Conservation (phyloP, 1,140 invertebrate species). For the Hylaeus volcanicus region DNA sequence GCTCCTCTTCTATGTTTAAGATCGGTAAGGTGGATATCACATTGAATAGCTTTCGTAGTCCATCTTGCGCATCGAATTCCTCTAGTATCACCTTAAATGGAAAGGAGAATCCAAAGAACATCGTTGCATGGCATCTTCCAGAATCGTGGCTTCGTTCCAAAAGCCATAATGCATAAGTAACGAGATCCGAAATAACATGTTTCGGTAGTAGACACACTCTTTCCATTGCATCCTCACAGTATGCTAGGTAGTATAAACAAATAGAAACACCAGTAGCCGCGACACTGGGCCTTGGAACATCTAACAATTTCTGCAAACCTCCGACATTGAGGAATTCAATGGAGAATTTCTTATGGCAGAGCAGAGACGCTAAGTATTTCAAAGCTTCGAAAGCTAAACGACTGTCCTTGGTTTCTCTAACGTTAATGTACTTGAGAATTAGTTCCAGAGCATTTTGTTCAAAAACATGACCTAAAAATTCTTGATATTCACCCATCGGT, state of each 20-base stretch:
- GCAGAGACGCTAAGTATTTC: slow-evolving; percentile 94
- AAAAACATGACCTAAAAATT: slow-evolving; percentile 95
- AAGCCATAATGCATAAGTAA: slow-evolving; percentile 95
- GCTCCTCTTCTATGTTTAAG: slow-evolving; percentile 86
- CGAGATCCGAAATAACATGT: slow-evolving; percentile 88
- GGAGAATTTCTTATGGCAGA: slow-evolving; percentile 99
- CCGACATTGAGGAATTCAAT: slow-evolving; percentile 94
- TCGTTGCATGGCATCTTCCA: slow-evolving; percentile 96
- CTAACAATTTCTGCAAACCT: slow-evolving; percentile 91
- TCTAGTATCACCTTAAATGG: slow-evolving; percentile 95
- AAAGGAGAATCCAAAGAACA: slow-evolving; percentile 98
- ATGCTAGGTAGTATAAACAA: slow-evolving; percentile 97
- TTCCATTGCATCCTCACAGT: slow-evolving; percentile 99
- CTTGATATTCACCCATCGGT: slow-evolving; percentile 98
- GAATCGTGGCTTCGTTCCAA: slow-evolving; percentile 98
- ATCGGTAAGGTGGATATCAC: slow-evolving; percentile 93
- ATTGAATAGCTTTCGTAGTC: slow-evolving; percentile 95
- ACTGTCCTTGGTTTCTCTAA: slow-evolving; percentile 93
- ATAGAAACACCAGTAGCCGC: slow-evolving; percentile 97
- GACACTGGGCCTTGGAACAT: slow-evolving; percentile 94
- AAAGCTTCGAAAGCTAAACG: slow-evolving; percentile 96
- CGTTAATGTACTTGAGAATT: slow-evolving; percentile 94
- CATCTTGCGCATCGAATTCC: slow-evolving; percentile 96
- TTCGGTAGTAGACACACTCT: slow-evolving; percentile 93
- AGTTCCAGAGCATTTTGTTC: slow-evolving; percentile 94